Base-by-base conservation (phyloP, 1,140 invertebrate species). In the Brachionus rotundiformis region DNA sequence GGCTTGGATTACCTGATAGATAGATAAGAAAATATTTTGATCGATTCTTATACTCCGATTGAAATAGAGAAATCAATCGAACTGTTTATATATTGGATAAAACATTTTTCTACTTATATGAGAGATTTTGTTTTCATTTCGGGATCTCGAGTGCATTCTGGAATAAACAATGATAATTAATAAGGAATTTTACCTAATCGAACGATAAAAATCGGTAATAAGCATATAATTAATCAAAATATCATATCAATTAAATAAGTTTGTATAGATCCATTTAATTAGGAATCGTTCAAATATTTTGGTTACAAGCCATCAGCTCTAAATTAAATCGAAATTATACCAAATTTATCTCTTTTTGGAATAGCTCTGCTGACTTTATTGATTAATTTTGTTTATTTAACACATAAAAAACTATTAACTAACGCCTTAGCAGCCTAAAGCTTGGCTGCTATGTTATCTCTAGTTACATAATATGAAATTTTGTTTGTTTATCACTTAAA, bases 221-320 rank as follows among this genome's bases (percentile, higher is more conserved):
- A 54, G 47, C 47, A 23, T 54, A 54, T 19, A 19, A 54, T 54
- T 54, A 54, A 54, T 54, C 47, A 54, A 54, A 54, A 54, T 54
- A 54, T 54, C 47, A 54, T 54, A 54, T 54, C 47, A 54, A 54
- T 54, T 54, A 54, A 54, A 54, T 54, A 54, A 54, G 47, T 54
- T 54, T 54, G 47, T 54, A 23, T 54, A 54, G 47, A 54, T 54
- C 19, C 19, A 19, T 54, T 54, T 54, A 54, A 54, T 54, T 54
- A 54, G 47, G 47, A 54, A 19, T 54, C 47, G 47, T 16, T 54
- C 47, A 54, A 19, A 16, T 25, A 54, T 25, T 54, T 19, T 54
- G 47, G 47, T 54, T 54, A 54, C 47, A 54, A 54, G 47, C 19
- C 47, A 54, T 54, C 47, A 54, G 47, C 47, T 54, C 47, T 54